These are phyloP conservation scores for Tretioscincus oriximinensis DNA, from an alignment of 2,113 vertebrate species.

Conservation along the genomic window DNA sequence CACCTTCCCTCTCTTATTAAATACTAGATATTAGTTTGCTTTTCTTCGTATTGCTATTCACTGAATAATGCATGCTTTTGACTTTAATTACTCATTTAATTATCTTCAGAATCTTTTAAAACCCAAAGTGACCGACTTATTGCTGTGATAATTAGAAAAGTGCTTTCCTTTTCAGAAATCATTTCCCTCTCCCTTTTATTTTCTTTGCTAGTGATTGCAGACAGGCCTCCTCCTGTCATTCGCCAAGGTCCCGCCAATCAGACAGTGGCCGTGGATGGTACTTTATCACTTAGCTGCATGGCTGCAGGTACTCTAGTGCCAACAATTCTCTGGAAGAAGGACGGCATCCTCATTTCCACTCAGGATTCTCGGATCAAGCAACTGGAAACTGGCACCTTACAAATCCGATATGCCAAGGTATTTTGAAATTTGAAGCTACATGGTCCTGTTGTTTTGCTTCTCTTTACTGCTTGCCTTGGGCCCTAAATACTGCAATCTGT, in stretches of 20 bases:
- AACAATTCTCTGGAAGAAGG: slow-evolving; percentile 95
- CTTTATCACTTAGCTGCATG: slow-evolving; percentile 85
- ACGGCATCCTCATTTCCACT: slow-evolving; percentile 86
- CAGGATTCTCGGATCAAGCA: slow-evolving; percentile 95
- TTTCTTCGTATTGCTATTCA: slow-evolving; percentile 53
- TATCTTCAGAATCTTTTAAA: slow-evolving; percentile 78
- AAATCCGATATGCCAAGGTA: slow-evolving; percentile 97
- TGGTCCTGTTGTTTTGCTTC: slow-evolving; percentile 1
- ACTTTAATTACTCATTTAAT: slow-evolving; percentile 82
- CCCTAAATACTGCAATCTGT: slow-evolving; percentile 17
- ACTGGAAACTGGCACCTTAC: slow-evolving; percentile 85
- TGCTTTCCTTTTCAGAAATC: slow-evolving; percentile 85
- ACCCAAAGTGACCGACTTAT: slow-evolving; percentile 74
- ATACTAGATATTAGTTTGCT: slow-evolving; percentile 42
- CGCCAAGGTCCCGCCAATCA: slow-evolving; percentile 95
- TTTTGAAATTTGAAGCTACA: not conserved
- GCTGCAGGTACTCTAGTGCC: slow-evolving; percentile 86
- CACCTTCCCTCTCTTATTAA: slow-evolving; percentile 29
- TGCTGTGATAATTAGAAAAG: slow-evolving; percentile 85
- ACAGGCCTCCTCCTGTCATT: slow-evolving; percentile 94
- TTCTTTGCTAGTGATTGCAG: slow-evolving; percentile 86
- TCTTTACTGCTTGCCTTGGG: slow-evolving; percentile 20
- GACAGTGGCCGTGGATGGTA: slow-evolving; percentile 93
- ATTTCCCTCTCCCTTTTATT: slow-evolving; percentile 67
- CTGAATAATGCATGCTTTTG: slow-evolving; percentile 67